These are phyloP conservation scores for Emydoidea blandingii DNA, from an alignment of 2,797 vertebrate genomes.

Conservation along the genomic window DNA sequence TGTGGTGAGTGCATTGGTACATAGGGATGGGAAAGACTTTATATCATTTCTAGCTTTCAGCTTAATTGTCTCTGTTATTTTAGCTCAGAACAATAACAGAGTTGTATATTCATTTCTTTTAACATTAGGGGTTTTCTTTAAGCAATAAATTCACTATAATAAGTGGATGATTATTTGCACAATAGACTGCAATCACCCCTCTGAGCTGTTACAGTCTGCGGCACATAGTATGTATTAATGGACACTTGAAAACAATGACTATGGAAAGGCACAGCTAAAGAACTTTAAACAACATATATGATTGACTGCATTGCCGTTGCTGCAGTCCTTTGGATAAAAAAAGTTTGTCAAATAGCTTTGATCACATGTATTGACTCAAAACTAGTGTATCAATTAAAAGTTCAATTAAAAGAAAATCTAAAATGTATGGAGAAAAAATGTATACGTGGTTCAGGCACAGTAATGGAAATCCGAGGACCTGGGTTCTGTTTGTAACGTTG, in stretches of 20 bases:
- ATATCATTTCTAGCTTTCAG: not conserved
- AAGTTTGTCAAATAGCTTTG: not conserved
- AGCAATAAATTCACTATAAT: not conserved
- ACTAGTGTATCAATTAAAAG: not conserved
- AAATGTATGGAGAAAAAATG: not conserved
- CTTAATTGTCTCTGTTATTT: not conserved
- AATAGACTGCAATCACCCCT: not conserved
- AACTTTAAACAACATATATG: not conserved
- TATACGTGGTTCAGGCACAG: not conserved
- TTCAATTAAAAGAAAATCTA: not conserved
- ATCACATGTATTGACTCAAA: not conserved
- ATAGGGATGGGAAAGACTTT: not conserved
- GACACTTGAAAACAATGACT: not conserved
- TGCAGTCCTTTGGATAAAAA: not conserved
- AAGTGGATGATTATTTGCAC: not conserved
- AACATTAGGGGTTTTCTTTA: not conserved
- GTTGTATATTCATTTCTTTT: not conserved
- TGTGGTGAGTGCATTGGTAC: not conserved
- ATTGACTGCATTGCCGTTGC: not conserved
- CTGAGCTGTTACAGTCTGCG: not conserved
- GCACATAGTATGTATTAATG: not conserved
- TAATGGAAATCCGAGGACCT: not conserved
- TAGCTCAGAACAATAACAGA: not conserved
- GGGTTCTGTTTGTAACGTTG: not conserved
- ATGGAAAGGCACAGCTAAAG: not conserved